Conservation (phyloP, 64 coral and sea anemone genomes). For the Porites lutea region DNA sequence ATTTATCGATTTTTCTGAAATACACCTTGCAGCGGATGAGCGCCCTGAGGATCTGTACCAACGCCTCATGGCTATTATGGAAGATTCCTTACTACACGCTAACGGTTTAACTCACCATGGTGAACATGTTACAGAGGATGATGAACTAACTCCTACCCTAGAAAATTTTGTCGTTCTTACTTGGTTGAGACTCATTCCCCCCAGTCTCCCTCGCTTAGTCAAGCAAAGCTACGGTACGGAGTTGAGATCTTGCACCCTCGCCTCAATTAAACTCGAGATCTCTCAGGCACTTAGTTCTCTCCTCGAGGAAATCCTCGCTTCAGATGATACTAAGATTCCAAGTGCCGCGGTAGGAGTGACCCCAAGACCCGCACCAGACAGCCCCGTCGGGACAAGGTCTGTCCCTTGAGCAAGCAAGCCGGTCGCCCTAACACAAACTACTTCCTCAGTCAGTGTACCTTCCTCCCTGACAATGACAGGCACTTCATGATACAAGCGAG, state of each 20-base stretch:
- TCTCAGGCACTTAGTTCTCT: constrained; percentile 42
- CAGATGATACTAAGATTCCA: constrained; percentile 44
- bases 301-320: constrained; percentile 34
- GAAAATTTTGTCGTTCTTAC: constrained; percentile 49
- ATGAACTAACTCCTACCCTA: constrained; percentile 31
- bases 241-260: constrained; percentile 41
- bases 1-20: constrained; percentile 56
- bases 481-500: constrained; percentile 50
- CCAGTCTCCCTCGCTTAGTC: constrained; percentile 20
- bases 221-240: constrained; percentile 62
- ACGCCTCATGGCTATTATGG: constrained; percentile 29
- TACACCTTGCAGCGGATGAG: constrained; percentile 29
- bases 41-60: constrained; percentile 49
- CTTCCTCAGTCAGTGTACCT: constrained; percentile 65
- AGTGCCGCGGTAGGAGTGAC: constrained; percentile 10
- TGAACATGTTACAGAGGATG: constrained; percentile 1
- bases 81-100: constrained; percentile 22
- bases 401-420: constrained; percentile 28
- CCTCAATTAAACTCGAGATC: constrained; percentile 55
- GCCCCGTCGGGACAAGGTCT: not conserved
- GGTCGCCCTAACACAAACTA: constrained; percentile 38
- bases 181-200: constrained; percentile 38
- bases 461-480: constrained; percentile 22
- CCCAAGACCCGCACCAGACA: not conserved
- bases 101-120: constrained; percentile 50